Conservation (phyloP, 2,797 vertebrate genomes). For the Myripristis murdjan region DNA sequence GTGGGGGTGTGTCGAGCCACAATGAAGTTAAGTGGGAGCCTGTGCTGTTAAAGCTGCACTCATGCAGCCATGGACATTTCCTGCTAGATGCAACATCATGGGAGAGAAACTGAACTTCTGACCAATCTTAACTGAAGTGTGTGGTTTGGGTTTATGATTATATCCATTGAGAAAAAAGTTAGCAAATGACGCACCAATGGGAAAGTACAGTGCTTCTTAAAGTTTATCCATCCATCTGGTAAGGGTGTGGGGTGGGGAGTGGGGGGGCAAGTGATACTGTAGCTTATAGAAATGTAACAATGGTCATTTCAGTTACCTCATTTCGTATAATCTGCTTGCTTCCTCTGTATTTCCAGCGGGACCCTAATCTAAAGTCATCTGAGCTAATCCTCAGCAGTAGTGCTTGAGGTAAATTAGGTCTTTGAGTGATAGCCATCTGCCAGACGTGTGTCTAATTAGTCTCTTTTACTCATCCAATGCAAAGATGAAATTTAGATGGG, state of each 20-base stretch:
- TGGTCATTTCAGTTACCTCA: slow-evolving; percentile 69
- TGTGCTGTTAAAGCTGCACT: slow-evolving; percentile 42
- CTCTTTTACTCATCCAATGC: slow-evolving; percentile 54
- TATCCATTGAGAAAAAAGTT: background rate
- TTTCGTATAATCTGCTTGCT: slow-evolving; percentile 74
- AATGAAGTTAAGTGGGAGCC: slow-evolving; percentile 27
- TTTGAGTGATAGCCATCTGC: slow-evolving; percentile 70
- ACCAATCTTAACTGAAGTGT: no score
- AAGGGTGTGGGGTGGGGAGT: no score
- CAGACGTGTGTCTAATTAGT: slow-evolving; percentile 52
- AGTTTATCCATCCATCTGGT: slow-evolving; percentile 17
- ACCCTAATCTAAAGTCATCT: slow-evolving; percentile 77
- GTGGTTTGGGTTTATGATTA: no score
- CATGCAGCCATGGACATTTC: no score
- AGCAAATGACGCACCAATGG: background rate
- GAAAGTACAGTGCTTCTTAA: background rate
- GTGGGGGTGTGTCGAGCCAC: slow-evolving; percentile 47
- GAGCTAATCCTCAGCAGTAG: slow-evolving; percentile 68
- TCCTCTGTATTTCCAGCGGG: slow-evolving; percentile 72
- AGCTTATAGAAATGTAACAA: slow-evolving; percentile 56
- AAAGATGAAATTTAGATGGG: slow-evolving; percentile 21
- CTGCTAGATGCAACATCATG: no score
- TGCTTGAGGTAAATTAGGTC: slow-evolving; percentile 61
- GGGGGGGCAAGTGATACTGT: slow-evolving; percentile 11
- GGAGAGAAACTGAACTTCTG: no score